phyloP scores from a whole-genome alignment of 2,888 invertebrate species.

The Epinotia nisella region DNA sequence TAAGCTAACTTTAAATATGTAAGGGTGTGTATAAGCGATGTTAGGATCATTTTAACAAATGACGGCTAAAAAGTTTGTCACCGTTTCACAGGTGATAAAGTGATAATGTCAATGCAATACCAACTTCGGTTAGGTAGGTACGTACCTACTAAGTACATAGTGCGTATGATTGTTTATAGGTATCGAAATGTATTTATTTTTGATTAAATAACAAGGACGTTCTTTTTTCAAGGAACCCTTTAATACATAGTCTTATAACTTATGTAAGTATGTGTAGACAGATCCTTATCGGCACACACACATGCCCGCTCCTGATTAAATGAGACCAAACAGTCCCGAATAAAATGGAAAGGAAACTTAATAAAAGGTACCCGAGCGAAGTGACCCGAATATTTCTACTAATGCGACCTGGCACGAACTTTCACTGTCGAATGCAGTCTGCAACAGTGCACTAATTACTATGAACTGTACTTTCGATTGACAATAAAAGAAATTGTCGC shows the following conservation, averaged over 20 bases:
- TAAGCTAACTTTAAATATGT: too few species aligned
- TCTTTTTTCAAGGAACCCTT: neutral
- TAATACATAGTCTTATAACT: too few species aligned
- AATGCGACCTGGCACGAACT: conserved; percentile 26
- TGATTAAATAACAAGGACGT: too few species aligned
- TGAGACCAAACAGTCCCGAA: conserved; percentile 25
- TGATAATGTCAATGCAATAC: too few species aligned
- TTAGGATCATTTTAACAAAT: too few species aligned
- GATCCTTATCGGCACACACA: conserved; percentile 4
- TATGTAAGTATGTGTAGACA: conserved; percentile 1
- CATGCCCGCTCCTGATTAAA: conserved; percentile 34
- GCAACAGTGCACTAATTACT: conserved; percentile 41
- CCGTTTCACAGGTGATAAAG: too few species aligned
- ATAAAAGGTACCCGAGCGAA: conserved; percentile 10
- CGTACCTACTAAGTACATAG: too few species aligned
- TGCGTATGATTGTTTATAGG: too few species aligned
- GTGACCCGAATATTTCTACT: conserved; percentile 32
- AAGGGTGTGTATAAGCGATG: too few species aligned
- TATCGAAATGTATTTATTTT: too few species aligned
- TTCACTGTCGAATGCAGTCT: conserved; percentile 32
- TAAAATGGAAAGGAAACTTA: conserved; percentile 19
- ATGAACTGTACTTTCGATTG: conserved; percentile 43
- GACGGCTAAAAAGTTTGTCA: too few species aligned
- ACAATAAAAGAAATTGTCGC: conserved; percentile 32
- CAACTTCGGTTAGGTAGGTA: too few species aligned